Conservation (phyloP, 2,888 invertebrate genomes). For the Palloptera scutellata region DNA sequence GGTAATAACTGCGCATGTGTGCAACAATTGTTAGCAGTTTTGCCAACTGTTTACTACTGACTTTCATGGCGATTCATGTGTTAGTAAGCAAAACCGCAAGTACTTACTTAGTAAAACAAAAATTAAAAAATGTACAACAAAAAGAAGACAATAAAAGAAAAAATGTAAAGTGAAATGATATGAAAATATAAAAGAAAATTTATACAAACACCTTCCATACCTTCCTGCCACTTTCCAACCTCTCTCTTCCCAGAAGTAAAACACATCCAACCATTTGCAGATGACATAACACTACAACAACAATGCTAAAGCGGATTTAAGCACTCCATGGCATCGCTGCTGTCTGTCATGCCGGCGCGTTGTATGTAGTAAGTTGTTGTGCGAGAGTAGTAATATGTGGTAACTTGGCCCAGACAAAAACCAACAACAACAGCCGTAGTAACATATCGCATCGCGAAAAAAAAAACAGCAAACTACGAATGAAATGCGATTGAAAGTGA, state of each 20-base stretch:
- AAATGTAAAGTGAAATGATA: background rate
- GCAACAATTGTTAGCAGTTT: too few relatives aligned
- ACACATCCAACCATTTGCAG: constrained; percentile 30
- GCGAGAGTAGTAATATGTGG: too few relatives aligned
- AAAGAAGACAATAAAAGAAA: background rate
- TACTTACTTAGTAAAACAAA: background rate
- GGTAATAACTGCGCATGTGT: too few relatives aligned
- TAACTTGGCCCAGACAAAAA: too few relatives aligned
- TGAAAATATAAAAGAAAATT: too few relatives aligned
- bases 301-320: constrained; percentile 28
- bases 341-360: constrained; percentile 3
- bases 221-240: background rate
- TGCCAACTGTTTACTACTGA: too few relatives aligned
- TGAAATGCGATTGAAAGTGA: too few relatives aligned
- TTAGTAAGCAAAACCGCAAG: background rate
- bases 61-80: background rate
- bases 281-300: constrained; percentile 39
- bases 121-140: background rate
- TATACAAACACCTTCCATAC: too few relatives aligned
- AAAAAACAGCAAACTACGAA: too few relatives aligned
- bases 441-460: too few relatives aligned
- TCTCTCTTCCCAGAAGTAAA: too few relatives aligned
- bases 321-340: background rate
- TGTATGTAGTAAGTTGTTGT: background rate
- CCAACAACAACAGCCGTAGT: too few relatives aligned